These are phyloP conservation scores for Macrotus californicus DNA, from an alignment of 2,113 vertebrate genomes.

Conservation along the genomic window DNA sequence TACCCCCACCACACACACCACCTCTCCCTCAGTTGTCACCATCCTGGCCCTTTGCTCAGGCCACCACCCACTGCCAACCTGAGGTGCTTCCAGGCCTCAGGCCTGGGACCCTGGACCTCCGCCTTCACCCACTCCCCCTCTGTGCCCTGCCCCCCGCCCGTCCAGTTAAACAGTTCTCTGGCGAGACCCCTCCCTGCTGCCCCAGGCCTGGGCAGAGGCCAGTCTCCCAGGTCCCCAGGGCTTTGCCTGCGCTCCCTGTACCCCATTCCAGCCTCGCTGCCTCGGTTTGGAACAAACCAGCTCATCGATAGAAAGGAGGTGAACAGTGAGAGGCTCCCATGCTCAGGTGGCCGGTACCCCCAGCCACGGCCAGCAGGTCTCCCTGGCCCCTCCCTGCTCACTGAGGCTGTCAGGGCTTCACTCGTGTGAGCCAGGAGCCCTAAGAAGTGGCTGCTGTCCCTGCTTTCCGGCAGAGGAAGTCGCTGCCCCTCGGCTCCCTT, in stretches of 20 bases:
- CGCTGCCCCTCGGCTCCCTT: not conserved
- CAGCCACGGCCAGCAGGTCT: not conserved
- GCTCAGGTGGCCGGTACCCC: not conserved
- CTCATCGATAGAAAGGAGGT: not conserved
- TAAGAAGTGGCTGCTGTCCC: not conserved
- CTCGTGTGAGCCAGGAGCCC: not conserved
- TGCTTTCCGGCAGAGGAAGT: not conserved
- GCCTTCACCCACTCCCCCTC: not conserved
- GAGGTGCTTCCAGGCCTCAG: too few relatives aligned
- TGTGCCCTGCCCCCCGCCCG: not conserved
- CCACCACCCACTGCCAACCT: not conserved
- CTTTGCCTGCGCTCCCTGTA: rapidly evolving
- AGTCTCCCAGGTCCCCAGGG: not conserved
- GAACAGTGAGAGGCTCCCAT: not conserved
- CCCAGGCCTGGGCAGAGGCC: not conserved
- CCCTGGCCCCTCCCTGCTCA: rapidly evolving
- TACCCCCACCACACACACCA: too few relatives aligned
- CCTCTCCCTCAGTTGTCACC: not conserved
- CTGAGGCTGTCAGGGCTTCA: not conserved
- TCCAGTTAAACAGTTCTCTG: not conserved
- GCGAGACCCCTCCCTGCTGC: not conserved
- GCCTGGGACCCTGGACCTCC: not conserved
- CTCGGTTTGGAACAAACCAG: not conserved
- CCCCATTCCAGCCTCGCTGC: not conserved
- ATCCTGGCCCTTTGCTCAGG: not conserved